Evolutionary conservation across 2,888 invertebrate species (phyloP).

Genomic region (Proisotoma minuta): DNA sequence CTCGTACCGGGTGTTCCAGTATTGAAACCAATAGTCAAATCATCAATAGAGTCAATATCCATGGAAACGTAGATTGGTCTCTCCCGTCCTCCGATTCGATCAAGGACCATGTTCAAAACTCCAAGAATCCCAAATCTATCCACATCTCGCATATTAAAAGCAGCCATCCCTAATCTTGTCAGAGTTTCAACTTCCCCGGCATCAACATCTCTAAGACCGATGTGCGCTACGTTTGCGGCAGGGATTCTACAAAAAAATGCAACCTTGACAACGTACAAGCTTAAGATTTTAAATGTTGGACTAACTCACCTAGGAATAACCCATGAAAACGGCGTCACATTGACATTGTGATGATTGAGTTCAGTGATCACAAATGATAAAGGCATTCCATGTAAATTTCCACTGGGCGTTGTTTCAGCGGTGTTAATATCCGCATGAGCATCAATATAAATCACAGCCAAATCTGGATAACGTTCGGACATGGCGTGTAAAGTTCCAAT

Average conservation of each 20-base stretch:
- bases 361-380: conserved; percentile 53
- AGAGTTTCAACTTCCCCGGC: conserved; percentile 58
- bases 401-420: conserved; percentile 51
- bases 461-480: conserved; percentile 49
- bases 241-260: conserved; percentile 49
- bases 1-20: conserved; percentile 54
- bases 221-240: conserved; percentile 53
- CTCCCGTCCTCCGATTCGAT: conserved; percentile 59
- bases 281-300: background rate
- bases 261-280: too few species aligned
- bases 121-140: conserved; percentile 72
- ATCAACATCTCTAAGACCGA: conserved; percentile 55
- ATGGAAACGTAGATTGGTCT: conserved; percentile 77
- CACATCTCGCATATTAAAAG: conserved; percentile 81
- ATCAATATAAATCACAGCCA: conserved; percentile 54
- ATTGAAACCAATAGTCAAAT: conserved; percentile 51
- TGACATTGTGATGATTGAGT: conserved; percentile 16
- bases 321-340: conserved; percentile 33
- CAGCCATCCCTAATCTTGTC: conserved; percentile 71
- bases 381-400: conserved; percentile 57
- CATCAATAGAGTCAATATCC: conserved; percentile 57
- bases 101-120: conserved; percentile 66
- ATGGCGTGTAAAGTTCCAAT: conserved; percentile 52
- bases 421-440: conserved; percentile 57
- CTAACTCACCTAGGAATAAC: conserved; percentile 21